Evolutionary conservation across 2,888 invertebrate species (phyloP).

Genomic region (Argynnis bischoffii): DNA sequence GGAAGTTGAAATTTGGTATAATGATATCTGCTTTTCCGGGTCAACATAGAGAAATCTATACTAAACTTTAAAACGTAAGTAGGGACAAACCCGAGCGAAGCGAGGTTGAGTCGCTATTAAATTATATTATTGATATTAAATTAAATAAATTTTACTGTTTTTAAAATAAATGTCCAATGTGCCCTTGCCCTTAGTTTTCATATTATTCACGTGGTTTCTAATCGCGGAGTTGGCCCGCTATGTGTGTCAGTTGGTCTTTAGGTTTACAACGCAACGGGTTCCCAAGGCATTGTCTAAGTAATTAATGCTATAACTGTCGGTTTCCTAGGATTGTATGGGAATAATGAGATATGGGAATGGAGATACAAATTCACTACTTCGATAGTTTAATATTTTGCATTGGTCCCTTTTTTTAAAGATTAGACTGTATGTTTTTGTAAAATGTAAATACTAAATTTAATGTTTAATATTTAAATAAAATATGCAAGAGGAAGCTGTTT

Average conservation of each 20-base stretch:
- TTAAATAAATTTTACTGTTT: neutral
- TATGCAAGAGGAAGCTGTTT: too few relatives aligned
- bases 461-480: too few relatives aligned
- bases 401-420: too few relatives aligned
- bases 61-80: too few relatives aligned
- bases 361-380: conserved; percentile 18
- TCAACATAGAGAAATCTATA: too few relatives aligned
- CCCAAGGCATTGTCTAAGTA: conserved; percentile 68
- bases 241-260: conserved; percentile 73
- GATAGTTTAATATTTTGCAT: neutral
- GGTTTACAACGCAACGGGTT: conserved; percentile 67
- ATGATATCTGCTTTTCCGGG: too few relatives aligned
- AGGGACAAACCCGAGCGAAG: too few relatives aligned
- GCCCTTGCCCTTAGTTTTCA: conserved; percentile 4
- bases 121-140: too few relatives aligned
- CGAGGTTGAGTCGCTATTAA: too few relatives aligned
- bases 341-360: conserved; percentile 44
- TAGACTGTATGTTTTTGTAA: too few relatives aligned
- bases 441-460: too few relatives aligned
- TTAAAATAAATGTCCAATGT: neutral
- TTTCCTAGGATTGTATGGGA: conserved; percentile 65
- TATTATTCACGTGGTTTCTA: conserved; percentile 44
- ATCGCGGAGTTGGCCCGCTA: conserved; percentile 45
- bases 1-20: too few relatives aligned
- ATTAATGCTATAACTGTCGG: conserved; percentile 62